These are phyloP conservation scores for Drosophila barbarae DNA, from an alignment of 2,888 invertebrate genomes.

Conservation along the genomic window DNA sequence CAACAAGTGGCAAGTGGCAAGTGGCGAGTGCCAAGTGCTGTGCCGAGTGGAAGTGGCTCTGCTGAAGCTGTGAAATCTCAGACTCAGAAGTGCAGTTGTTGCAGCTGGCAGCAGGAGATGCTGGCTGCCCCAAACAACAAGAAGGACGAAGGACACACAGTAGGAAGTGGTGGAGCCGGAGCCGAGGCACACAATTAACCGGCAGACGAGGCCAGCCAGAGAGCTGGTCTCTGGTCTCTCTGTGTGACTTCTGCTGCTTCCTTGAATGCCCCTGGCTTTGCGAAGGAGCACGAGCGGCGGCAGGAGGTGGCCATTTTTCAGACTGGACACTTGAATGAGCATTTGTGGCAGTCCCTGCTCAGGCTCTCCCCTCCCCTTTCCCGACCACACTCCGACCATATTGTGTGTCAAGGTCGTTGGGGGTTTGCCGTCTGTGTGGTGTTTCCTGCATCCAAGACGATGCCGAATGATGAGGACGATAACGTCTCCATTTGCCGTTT, in stretches of 20 bases:
- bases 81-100: constrained; percentile 42
- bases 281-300: constrained; percentile 10
- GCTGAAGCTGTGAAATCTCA: constrained; percentile 34
- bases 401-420: constrained; percentile 67
- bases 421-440: constrained; percentile 41
- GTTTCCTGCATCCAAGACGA: constrained; percentile 71
- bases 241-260: constrained; percentile 55
- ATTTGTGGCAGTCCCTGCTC: constrained; percentile 44
- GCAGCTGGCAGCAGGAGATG: constrained; percentile 29
- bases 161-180: constrained; percentile 4
- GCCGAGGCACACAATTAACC: constrained; percentile 33
- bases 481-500: constrained; percentile 61
- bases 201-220: constrained; percentile 11
- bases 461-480: constrained; percentile 58
- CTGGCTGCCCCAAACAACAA: constrained; percentile 17
- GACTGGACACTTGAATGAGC: constrained; percentile 64
- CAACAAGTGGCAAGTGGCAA: constrained; percentile 27
- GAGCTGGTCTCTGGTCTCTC: constrained; percentile 39
- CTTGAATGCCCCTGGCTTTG: constrained; percentile 44
- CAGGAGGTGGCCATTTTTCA: constrained; percentile 58
- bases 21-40: constrained; percentile 5
- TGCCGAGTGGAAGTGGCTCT: constrained; percentile 16
- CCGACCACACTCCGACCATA: constrained; percentile 20
- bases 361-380: neutral
- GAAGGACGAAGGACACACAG: constrained; percentile 21